Conservation (phyloP, 2,113 vertebrate genomes). For the Salminus brasiliensis region DNA sequence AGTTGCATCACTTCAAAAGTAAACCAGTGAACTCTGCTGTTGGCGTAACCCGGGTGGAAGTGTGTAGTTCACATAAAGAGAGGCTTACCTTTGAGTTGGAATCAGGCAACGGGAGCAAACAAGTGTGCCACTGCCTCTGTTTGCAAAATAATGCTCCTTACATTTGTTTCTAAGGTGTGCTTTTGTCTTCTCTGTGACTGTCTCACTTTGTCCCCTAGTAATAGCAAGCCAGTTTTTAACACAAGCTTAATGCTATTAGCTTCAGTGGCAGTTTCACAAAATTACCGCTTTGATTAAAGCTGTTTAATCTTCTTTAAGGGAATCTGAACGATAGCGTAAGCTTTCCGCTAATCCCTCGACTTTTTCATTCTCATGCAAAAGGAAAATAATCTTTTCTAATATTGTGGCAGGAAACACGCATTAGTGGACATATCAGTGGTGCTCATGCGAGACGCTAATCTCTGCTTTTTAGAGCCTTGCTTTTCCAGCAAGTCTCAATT, state of each 20-base stretch:
- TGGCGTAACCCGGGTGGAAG: not conserved
- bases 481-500: slow-evolving; percentile 7
- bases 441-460: not conserved
- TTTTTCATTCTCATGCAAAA: slow-evolving; percentile 1
- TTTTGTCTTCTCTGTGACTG: not conserved
- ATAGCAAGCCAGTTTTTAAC: not conserved
- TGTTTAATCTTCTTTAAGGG: slow-evolving; percentile 8
- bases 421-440: not conserved
- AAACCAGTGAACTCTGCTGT: not conserved
- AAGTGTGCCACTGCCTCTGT: not conserved
- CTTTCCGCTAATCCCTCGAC: not conserved
- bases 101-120: not conserved
- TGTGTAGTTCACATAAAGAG: not conserved
- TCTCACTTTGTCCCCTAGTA: not conserved
- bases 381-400: slow-evolving; percentile 1
- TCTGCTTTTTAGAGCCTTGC: not conserved
- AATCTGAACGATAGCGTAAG: slow-evolving; percentile 1
- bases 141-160: not conserved
- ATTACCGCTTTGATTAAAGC: not conserved
- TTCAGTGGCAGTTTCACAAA: slow-evolving; percentile 1
- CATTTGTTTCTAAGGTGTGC: not conserved
- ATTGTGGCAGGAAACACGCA: not conserved
- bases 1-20: not conserved
- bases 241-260: not conserved
- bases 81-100: not conserved